Base-by-base conservation (phyloP, 2,888 invertebrate species). In the Neoaliturus tenellus region DNA sequence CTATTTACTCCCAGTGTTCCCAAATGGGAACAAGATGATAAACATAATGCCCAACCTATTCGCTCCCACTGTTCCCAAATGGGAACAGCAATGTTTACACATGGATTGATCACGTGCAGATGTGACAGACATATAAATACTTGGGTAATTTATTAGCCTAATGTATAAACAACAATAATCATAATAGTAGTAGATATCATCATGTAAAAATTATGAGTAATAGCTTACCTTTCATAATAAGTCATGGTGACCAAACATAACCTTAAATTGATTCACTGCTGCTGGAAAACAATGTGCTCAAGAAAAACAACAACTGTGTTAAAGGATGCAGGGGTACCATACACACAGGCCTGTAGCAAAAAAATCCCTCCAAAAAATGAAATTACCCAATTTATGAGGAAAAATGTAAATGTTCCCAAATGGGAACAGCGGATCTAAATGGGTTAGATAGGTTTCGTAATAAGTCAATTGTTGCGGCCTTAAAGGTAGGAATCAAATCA, bases 351-450 rank as follows among this genome's bases (percentile, higher is more conserved):
- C 17, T 44, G 17, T 14, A 14, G 17, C 44, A 6, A 6, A 44
- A 44, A 44, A 44, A 14, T 44, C 44, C 44, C 12, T 14, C 44
- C n/a, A n/a, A n/a, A 44, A 44, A 44, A 44, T 44, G 2, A 44
- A 12, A 44, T 14, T 44, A 14, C 44, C 44, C 44, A 14, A 12
- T 44, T 44, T 14, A 44, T 14, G 44, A 17, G 23, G 2, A 28
- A 28, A 28, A 10, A 28, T 10, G n/a, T 58, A 28, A 23, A 58
- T 58, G 58, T 58, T 58, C 58, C 23, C 58, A 58, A 58, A 58
- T 58, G 58, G 58, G 58, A 58, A 58, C 58, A 58, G 58, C 28
- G 58, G 58, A 28, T 23, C 58, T 58, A 58, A 58, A 28, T 23
- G 58, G 20, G 23, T 58, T 58, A n/a, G n/a, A n/a, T n/a, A n/a